phyloP scores from a whole-genome alignment of 2,888 invertebrate genomes.

The Mesochorus sp. region DNA sequence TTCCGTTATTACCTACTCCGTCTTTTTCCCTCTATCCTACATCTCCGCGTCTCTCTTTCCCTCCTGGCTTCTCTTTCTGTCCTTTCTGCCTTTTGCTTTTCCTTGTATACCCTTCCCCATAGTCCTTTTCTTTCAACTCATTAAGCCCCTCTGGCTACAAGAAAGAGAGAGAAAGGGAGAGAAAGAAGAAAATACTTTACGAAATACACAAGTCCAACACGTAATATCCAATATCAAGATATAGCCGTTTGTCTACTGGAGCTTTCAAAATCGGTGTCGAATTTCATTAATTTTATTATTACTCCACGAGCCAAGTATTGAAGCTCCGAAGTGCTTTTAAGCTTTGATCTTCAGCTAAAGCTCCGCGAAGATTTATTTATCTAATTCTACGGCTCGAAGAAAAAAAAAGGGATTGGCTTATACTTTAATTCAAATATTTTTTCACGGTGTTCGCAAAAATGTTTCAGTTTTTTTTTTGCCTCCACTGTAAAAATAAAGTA shows the following conservation, averaged over 20 bases:
- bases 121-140: slow-evolving; percentile 35
- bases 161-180: no score
- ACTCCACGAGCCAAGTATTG: neutral
- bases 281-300: no score
- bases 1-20: slow-evolving; percentile 54
- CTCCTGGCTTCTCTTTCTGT: neutral
- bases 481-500: neutral
- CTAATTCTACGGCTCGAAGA: no score
- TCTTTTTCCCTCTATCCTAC: slow-evolving; percentile 20
- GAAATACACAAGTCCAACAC: slow-evolving; percentile 29
- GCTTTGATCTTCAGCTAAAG: no score
- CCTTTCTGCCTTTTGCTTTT: slow-evolving; percentile 10
- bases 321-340: no score
- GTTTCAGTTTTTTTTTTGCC: neutral
- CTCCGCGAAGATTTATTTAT: no score
- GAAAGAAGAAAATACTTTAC: slow-evolving; percentile 7
- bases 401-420: no score
- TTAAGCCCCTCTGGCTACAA: slow-evolving; percentile 28
- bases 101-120: neutral
- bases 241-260: neutral
- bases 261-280: no score
- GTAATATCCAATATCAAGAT: slow-evolving; percentile 31
- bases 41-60: neutral
- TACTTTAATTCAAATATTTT: no score
- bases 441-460: neutral